A percentile compares a stretch with the other conserved stretches of the same genome.
Evolutionary conservation across 2,113 vertebrate species (phyloP).

Genomic region (Muscicapa adusta): DNA sequence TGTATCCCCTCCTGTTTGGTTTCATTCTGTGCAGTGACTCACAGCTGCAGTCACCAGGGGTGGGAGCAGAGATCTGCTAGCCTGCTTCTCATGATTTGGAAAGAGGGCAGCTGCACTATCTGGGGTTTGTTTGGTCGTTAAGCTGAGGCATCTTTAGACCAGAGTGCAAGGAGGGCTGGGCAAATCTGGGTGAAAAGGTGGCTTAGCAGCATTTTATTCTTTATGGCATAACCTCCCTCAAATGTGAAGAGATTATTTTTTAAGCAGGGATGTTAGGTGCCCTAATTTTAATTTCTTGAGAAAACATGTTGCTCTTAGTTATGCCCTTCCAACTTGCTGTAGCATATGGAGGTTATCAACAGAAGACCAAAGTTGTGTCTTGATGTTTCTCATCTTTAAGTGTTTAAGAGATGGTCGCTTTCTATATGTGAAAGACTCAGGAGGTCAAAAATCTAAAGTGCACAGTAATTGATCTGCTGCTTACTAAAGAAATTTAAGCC

Average conservation of each 20-base stretch:
- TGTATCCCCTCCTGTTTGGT: not conserved
- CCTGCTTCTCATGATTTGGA: not conserved
- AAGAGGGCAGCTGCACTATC: accelerated
- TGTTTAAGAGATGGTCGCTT: not conserved
- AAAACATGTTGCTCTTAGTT: not conserved
- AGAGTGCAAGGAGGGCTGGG: not conserved
- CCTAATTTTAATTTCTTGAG: not conserved
- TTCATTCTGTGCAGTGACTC: not conserved
- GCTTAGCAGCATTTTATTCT: not conserved
- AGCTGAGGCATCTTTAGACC: not conserved
- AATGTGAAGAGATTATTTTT: not conserved
- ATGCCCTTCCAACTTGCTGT: not conserved
- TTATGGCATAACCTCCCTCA: not conserved
- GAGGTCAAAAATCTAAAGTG: not conserved
- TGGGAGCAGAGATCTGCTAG: not conserved
- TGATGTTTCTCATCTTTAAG: not conserved
- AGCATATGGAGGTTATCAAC: not conserved
- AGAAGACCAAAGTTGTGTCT: not conserved
- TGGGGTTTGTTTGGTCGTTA: not conserved
- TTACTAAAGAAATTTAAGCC: not conserved
- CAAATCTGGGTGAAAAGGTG: not conserved
- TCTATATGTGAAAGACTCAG: not conserved
- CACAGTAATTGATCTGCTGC: not conserved
- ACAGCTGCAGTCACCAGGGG: not conserved
- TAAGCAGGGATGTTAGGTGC: not conserved